Base-by-base conservation (phyloP, 2,888 invertebrate species). In the Incurvaria masculella region DNA sequence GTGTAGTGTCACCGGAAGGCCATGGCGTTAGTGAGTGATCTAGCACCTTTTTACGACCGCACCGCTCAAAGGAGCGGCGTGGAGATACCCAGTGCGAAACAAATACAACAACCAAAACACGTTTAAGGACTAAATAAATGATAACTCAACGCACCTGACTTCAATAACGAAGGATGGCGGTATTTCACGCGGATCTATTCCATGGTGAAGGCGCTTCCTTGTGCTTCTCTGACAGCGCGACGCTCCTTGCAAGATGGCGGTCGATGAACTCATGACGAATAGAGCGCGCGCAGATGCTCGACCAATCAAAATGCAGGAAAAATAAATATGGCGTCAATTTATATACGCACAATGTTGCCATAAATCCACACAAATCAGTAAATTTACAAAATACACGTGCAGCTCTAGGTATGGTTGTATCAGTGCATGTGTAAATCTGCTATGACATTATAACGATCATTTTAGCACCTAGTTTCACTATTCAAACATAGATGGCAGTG, bases 71-170 rank as follows among this genome's bases (percentile, higher is more conserved):
- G 61, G 61, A 61, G 56, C 61, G 66, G 66, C 65, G 79, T 80
- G 84, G 83, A 83, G 83, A 83, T 83, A 83, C 83, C 70, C 64
- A 71, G 83, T 82, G 82, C 82, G 68, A 67, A 69, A 69, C 45
- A 5, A 38, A 11, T 49, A 33, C 38, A n/a, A 26, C 20, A 19
- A 33, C 2, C 17, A 48, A 21, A 11, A 8, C 16, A 21, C 44
- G 21, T 39, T 39, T 20, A 4, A n/a, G 14, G 17, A 23, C 2
- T 44, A 18, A 42, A 11, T 46, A 6, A 21, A 27, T 4, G 14
- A 16, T 4, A 21, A 50, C 49, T 19, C 50, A 51, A 61, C 62
- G 61, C 66, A 78, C 76, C 67, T 63, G 59, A 42, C 14, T 51
- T 52, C 61, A 58, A 55, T 53, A 48, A 45, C 6, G 50, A 51